A percentile compares a stretch with the other conserved stretches of the same genome.
Conservation (phyloP, 2,888 invertebrate genomes). For the Beris morrisii region DNA sequence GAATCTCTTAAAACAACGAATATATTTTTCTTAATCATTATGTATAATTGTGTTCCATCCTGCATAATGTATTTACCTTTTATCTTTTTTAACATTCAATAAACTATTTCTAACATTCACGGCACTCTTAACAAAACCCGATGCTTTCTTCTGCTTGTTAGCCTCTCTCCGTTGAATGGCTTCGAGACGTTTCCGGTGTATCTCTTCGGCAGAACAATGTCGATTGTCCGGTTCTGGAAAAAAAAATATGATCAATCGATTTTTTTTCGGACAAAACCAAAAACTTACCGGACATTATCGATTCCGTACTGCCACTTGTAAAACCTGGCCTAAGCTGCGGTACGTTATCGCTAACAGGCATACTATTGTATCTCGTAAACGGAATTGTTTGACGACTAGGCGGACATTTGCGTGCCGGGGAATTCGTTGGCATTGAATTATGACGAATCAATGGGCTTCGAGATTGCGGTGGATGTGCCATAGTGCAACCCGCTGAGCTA, state of each 20-base stretch:
- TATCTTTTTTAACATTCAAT: background rate
- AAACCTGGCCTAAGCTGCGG: background rate
- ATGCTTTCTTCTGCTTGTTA: constrained; percentile 13
- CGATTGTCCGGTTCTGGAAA: constrained; percentile 14
- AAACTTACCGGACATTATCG: background rate
- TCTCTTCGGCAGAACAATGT: constrained; percentile 26
- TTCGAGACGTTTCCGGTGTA: constrained; percentile 28
- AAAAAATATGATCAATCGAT: background rate
- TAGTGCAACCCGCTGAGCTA: background rate
- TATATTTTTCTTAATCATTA: no score
- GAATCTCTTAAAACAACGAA: no score
- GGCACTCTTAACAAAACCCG: background rate
- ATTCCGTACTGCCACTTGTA: constrained; percentile 16
- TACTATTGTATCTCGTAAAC: constrained; percentile 25
- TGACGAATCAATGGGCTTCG: constrained; percentile 21
- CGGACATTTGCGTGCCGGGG: background rate
- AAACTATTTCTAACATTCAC: background rate
- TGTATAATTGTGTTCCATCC: no score
- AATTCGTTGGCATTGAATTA: constrained; percentile 19
- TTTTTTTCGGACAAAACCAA: background rate
- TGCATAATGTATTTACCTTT: background rate
- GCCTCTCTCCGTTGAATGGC: constrained; percentile 26
- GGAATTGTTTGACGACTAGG: background rate
- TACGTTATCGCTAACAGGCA: constrained; percentile 17
- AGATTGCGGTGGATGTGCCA: background rate